Evolutionary conservation across 2,888 invertebrate species (phyloP), one percentile per base, ranked within the genome.

Genomic region (Nymphalis polychloros): DNA sequence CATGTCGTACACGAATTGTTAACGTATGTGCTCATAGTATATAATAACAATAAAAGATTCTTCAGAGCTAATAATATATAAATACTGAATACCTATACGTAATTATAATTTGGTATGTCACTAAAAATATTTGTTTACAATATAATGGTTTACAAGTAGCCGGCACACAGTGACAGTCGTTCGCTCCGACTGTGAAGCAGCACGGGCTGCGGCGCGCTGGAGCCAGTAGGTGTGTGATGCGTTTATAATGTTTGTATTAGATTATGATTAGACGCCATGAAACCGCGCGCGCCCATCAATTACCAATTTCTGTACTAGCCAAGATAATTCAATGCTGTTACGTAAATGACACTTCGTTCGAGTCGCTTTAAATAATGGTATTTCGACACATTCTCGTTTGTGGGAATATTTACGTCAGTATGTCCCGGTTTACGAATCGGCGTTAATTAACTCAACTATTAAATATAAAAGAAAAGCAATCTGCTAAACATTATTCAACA

Each of bases 171-270:
- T 10, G 8, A 3, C 8, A 8, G 27, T 31, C 6, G 6, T 31
- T 31, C 27, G 27, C 27, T n/a, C 20, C 49, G 17, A 7, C 48
- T 17, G 48, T n/a, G 31, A 4, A 35, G 16, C 41, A 5, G n/a
- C 59, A 4, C 46, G 46, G 20, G 20, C 23, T 16, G 59, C 59
- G 19, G 46, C 59, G 20, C 57, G 55, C 47, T 19, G 49, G 49
- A 49, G 49, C 49, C 19, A 49, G 7, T 16, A 1, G 8, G n/a
- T 17, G 41, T 46, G 60, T 61, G 52, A 60, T 60, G 60, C 60
- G 60, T 60, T 60, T 60, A 60, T 60, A 60, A 60, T 60, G 60
- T 60, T 60, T 60, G 60, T 60, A 60, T 60, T 60, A 48, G 48
- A 48, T 23, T 48, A 48, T 48, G 60, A 60, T 60, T 23, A 60